These are phyloP conservation scores for Diorhabda sublineata DNA, from an alignment of 1,140 invertebrate genomes.

Conservation along the genomic window DNA sequence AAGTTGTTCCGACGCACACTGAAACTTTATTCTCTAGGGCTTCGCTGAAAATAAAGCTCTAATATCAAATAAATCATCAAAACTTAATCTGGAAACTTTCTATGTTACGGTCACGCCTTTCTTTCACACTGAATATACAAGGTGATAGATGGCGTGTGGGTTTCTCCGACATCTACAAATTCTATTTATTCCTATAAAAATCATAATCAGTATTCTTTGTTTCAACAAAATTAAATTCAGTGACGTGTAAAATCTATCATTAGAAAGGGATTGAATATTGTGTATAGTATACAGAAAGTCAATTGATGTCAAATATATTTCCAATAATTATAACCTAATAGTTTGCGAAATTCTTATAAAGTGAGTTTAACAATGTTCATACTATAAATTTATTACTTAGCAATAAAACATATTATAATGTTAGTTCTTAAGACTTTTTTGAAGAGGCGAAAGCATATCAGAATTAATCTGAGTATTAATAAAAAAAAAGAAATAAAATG, in stretches of 20 bases:
- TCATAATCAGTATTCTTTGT: not conserved
- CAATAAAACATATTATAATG: no score
- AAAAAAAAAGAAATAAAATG: no score
- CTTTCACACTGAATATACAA: conserved; percentile 1
- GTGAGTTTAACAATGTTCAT: no score
- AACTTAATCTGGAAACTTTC: conserved; percentile 18
- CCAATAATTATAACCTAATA: no score
- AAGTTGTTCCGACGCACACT: conserved; percentile 11
- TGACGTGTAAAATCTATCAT: not conserved
- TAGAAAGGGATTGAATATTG: no score
- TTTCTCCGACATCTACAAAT: not conserved
- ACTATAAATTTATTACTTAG: no score
- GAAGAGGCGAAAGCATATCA: no score
- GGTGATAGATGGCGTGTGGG: not conserved
- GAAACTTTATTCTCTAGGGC: conserved; percentile 14
- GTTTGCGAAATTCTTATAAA: no score
- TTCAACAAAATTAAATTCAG: not conserved
- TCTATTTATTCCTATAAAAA: not conserved
- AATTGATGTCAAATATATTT: no score
- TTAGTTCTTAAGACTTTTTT: no score
- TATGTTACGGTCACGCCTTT: conserved; percentile 3
- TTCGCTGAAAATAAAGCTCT: conserved; percentile 12
- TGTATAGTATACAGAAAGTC: no score
- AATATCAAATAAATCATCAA: conserved; percentile 18
- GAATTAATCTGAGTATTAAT: no score